phyloP scores from a whole-genome alignment of 1,140 invertebrate species.

The Aphis craccivora region DNA sequence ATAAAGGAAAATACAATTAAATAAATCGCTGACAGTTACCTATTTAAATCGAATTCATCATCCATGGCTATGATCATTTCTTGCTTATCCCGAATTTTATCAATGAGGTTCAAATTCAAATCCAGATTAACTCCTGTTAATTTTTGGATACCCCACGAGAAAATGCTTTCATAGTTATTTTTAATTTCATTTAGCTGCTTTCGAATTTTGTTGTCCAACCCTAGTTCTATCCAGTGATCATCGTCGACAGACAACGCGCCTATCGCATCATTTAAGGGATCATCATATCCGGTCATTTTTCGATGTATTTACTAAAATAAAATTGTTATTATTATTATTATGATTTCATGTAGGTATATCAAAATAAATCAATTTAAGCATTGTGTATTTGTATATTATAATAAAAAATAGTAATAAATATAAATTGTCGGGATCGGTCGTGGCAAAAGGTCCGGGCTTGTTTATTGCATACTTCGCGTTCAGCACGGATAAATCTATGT shows the following conservation, averaged over 20 bases:
- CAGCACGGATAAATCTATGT: too few species aligned
- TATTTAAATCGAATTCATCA: background rate
- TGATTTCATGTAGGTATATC: too few species aligned
- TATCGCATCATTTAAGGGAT: background rate
- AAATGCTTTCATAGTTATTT: background rate
- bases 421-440: too few species aligned
- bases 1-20: background rate
- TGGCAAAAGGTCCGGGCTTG: too few species aligned
- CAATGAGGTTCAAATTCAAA: background rate
- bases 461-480: too few species aligned
- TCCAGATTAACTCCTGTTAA: background rate
- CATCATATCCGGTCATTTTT: background rate
- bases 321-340: too few species aligned
- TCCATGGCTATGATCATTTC: background rate
- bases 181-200: background rate
- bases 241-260: background rate
- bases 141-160: constrained; percentile 1
- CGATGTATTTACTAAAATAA: background rate
- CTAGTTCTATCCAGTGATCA: background rate
- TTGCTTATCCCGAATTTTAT: background rate
- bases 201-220: background rate
- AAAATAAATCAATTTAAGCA: too few species aligned
- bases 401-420: too few species aligned
- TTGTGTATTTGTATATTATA: too few species aligned
- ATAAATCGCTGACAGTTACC: background rate